Conservation (phyloP, 2,797 vertebrate genomes). For the Iguana delicatissima region DNA sequence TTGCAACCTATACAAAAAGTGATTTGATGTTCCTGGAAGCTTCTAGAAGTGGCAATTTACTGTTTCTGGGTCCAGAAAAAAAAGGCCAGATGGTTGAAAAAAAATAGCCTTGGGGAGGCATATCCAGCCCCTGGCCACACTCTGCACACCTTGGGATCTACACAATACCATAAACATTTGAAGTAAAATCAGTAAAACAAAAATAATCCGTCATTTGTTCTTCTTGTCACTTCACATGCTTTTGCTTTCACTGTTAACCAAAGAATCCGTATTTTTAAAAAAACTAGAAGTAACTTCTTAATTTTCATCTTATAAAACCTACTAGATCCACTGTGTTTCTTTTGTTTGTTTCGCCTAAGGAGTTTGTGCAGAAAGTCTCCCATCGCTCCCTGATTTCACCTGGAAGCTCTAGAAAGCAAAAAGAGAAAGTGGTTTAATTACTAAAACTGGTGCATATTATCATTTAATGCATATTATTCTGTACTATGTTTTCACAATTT, state of each 20-base stretch:
- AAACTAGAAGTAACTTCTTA: background rate
- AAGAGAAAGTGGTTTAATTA: constrained; percentile 20
- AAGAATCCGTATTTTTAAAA: background rate
- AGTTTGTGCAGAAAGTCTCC: constrained; percentile 93
- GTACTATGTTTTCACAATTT: background rate
- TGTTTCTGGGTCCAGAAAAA: too few relatives aligned
- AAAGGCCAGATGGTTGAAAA: too few relatives aligned
- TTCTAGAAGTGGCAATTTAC: too few relatives aligned
- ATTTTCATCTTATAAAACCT: constrained; percentile 70
- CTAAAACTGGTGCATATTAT: background rate
- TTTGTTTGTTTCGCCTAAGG: constrained; percentile 96
- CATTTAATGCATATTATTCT: background rate
- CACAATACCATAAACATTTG: background rate
- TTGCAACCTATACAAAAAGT: too few relatives aligned
- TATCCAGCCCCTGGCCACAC: too few relatives aligned
- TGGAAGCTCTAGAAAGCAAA: constrained; percentile 86
- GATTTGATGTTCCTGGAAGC: too few relatives aligned
- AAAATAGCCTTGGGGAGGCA: too few relatives aligned
- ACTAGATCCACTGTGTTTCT: constrained; percentile 92
- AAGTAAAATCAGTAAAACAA: background rate
- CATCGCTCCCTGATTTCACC: constrained; percentile 91
- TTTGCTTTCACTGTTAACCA: background rate
- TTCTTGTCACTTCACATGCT: background rate
- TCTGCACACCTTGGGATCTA: background rate
- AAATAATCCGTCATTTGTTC: background rate